Base-by-base conservation (phyloP, 2,888 invertebrate species). In the Alviniconcha strummeri region DNA sequence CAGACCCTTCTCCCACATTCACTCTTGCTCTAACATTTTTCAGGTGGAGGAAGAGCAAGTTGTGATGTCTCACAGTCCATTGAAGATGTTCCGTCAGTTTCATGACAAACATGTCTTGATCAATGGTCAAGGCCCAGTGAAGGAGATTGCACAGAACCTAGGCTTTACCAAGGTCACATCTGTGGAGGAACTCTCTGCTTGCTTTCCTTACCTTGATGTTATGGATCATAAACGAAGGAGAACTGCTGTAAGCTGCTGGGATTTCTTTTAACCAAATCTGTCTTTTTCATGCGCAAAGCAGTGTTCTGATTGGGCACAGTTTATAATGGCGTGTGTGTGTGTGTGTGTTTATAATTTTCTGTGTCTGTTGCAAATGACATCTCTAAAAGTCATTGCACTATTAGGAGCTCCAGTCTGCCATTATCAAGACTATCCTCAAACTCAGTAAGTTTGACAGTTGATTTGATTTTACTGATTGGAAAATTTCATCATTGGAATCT, bases 61-160 rank as follows among this genome's bases (percentile, higher is more conserved):
- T 7, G 94, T 96, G 2, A 95, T 96, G 95, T 95, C 96, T 0
- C 96, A 96, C 91, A 95, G 95, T 85, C 96, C 96, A 0, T 91
- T 96, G 69, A 93, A 94, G 89, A 94, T 95, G 94, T 96, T 96
- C 88, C 93, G 94, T 75, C 94, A 95, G 87, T 95, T 95, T 90
- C 95, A 95, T 86, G 93, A 95, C 88, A 95, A 95, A 89, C 95
- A 95, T 86, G 95, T 95, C 52, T 92, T 96, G 17, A 95, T 96
- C 84, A 95, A 95, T 11, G 96, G 96, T 1, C 96, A 96, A 92
- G 94, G 94, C 11, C 94, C 94, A 0, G 93, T 95, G 4, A 92
- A 91, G 80, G 95, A 95, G 88, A 96, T 96, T 87, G 94, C 94
- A 13, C 89, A 89, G 82, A 91, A 92, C 78, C 91, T 96, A n/a